phyloP scores from a whole-genome alignment of 2,888 invertebrate species.

The Leptinotarsa juncta region DNA sequence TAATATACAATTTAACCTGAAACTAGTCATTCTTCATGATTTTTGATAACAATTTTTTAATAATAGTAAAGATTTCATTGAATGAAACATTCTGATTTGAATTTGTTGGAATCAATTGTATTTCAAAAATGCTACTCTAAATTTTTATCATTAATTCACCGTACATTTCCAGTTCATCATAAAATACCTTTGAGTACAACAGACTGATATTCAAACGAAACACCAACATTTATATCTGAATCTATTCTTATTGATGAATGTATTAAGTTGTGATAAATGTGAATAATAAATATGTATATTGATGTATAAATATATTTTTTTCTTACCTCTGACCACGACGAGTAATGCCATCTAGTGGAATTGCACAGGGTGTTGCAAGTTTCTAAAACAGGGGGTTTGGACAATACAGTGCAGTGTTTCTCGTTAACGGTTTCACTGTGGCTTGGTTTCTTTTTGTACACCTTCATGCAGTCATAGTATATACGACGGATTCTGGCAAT shows the following conservation, averaged over 20 bases:
- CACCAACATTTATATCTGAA: constrained; percentile 42
- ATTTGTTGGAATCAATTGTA: neutral
- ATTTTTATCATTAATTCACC: neutral
- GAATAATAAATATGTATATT: constrained; percentile 31
- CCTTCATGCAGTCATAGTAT: constrained; percentile 72
- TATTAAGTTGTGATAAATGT: constrained; percentile 30
- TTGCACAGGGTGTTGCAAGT: constrained; percentile 75
- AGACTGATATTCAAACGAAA: constrained; percentile 46
- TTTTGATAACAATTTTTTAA: neutral
- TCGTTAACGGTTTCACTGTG: constrained; percentile 56
- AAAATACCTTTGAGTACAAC: constrained; percentile 22
- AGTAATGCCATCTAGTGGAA: constrained; percentile 76
- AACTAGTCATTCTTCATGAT: neutral
- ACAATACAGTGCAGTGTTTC: constrained; percentile 67
- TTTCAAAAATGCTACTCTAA: neutral
- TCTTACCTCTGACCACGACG: constrained; percentile 77
- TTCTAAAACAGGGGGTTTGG: constrained; percentile 67
- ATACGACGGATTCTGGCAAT: constrained; percentile 65
- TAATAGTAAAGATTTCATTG: neutral
- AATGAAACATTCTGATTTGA: neutral
- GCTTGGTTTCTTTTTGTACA: constrained; percentile 56
- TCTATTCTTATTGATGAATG: constrained; percentile 25
- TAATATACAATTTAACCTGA: neutral
- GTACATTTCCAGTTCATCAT: neutral
- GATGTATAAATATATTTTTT: constrained; percentile 27